phyloP scores from a whole-genome alignment of 2,113 vertebrate species.

The Ptyas mucosa region DNA sequence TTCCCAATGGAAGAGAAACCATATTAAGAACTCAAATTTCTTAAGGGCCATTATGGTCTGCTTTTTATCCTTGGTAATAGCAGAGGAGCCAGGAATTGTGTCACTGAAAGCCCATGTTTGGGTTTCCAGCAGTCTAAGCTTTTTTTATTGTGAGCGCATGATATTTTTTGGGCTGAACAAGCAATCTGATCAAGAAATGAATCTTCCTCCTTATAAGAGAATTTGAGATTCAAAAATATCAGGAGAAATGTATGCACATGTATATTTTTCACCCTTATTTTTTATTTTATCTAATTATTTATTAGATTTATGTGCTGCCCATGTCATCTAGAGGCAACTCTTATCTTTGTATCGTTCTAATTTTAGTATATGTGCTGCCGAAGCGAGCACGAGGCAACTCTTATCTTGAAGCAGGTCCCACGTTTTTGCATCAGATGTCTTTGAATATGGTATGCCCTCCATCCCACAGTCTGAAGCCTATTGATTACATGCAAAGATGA shows the following conservation, averaged over 20 bases:
- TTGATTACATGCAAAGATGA: neutral
- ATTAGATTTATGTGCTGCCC: neutral
- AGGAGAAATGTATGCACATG: neutral
- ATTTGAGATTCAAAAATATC: neutral
- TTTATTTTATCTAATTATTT: neutral
- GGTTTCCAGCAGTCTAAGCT: conserved; percentile 8
- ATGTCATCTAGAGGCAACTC: neutral
- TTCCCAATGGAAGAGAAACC: neutral
- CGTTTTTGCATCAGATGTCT: neutral
- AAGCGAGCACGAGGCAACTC: no score
- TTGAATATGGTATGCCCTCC: neutral
- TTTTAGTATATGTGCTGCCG: no score
- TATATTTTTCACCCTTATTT: neutral
- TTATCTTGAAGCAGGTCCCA: neutral
- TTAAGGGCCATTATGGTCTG: neutral
- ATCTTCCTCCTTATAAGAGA: neutral
- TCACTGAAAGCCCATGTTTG: conserved; percentile 9
- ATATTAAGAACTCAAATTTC: conserved; percentile 5
- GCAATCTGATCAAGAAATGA: rapidly evolving
- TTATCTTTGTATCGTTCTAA: no score
- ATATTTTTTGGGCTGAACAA: neutral
- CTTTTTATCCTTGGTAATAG: conserved; percentile 6
- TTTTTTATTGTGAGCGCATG: neutral
- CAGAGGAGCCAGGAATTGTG: conserved; percentile 34
- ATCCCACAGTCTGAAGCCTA: neutral